Percentiles rank a stretch among this genome's conserved stretches.
phyloP scores from a whole-genome alignment of 2,888 invertebrate genomes.

The Spodoptera picta region DNA sequence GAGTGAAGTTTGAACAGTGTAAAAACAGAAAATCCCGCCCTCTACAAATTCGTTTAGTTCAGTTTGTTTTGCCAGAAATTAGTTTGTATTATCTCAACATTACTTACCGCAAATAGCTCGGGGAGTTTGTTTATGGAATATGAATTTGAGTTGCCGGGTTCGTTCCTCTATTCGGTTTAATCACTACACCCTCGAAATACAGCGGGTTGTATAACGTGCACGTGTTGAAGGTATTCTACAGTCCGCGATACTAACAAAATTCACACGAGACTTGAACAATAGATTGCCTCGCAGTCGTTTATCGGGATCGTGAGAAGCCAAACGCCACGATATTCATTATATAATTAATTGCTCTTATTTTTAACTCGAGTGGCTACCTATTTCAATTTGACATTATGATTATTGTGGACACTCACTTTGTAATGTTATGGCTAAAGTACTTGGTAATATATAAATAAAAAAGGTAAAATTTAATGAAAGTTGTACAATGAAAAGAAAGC shows the following conservation, averaged over 20 bases:
- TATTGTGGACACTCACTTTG: conserved; percentile 16
- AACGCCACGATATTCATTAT: conserved; percentile 9
- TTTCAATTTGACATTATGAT: conserved; percentile 5
- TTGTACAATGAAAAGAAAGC: conserved; percentile 58
- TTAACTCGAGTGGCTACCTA: not conserved
- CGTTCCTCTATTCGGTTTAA: conserved; percentile 28
- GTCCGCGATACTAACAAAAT: conserved; percentile 53
- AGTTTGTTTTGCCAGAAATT: conserved; percentile 16
- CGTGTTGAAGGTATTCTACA: conserved; percentile 47
- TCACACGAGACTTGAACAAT: conserved; percentile 51
- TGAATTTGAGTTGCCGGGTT: conserved; percentile 29
- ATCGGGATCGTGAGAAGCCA: conserved; percentile 39
- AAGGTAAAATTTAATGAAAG: conserved; percentile 56
- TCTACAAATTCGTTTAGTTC: not conserved
- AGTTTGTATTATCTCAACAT: conserved; percentile 25
- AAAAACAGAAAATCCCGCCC: conserved; percentile 9
- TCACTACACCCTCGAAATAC: conserved; percentile 38
- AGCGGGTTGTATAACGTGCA: conserved; percentile 21
- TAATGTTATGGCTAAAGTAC: conserved; percentile 17
- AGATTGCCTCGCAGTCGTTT: conserved; percentile 32
- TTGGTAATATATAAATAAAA: conserved; percentile 31
- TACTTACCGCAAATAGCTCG: conserved; percentile 35
- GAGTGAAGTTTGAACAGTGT: conserved; percentile 52
- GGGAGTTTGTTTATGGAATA: conserved; percentile 26
- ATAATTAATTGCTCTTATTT: conserved; percentile 20